Conservation (phyloP, 2,797 vertebrate species). For the Phoxinus dragarum region DNA sequence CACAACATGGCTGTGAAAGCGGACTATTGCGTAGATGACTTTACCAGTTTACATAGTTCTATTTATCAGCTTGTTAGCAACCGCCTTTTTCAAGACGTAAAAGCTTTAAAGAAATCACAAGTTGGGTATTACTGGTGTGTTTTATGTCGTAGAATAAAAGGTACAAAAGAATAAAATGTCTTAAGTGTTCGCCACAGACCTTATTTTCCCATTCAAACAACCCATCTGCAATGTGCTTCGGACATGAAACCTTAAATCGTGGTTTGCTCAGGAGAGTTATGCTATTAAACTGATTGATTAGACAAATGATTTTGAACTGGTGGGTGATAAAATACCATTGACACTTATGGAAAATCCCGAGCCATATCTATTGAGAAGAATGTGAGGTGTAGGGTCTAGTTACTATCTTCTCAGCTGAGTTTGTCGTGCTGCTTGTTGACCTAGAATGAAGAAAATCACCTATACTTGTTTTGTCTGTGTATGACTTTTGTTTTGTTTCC, state of each 20-base stretch:
- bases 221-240: background rate
- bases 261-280: background rate
- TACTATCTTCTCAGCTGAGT: background rate
- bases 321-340: background rate
- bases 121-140: too few species aligned
- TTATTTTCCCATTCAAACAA: too few species aligned
- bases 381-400: background rate
- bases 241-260: background rate
- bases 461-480: constrained; percentile 4
- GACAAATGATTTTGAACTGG: background rate
- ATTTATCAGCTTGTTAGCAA: too few species aligned
- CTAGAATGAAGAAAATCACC: constrained; percentile 25
- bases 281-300: background rate
- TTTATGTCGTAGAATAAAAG: too few species aligned
- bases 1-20: too few species aligned
- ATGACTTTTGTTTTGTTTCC: background rate
- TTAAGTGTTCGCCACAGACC: too few species aligned
- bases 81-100: too few species aligned
- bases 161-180: too few species aligned
- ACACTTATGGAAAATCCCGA: background rate
- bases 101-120: too few species aligned
- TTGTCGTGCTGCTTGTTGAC: background rate
- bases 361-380: background rate
- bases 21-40: too few species aligned
- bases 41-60: too few species aligned